Evolutionary conservation across 2,888 invertebrate genomes (phyloP).

Genomic region (Monopis laevigella): DNA sequence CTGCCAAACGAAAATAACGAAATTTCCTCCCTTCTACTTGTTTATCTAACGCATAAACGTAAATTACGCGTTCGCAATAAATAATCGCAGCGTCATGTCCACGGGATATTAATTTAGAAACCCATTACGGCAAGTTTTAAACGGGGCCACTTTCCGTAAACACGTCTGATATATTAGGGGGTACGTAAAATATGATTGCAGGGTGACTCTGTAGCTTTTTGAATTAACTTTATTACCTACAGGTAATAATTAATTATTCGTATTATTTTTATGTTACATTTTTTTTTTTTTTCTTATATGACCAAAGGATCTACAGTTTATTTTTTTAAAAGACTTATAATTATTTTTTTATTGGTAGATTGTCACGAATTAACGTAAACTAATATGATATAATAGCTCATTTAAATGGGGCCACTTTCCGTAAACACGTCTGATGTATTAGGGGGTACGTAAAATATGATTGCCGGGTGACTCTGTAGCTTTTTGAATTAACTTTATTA

Average conservation of each 20-base stretch:
- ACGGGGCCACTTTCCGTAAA: conserved; percentile 37
- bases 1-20: too few species aligned
- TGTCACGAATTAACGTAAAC: too few species aligned
- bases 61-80: conserved; percentile 32
- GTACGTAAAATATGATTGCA: conserved; percentile 9
- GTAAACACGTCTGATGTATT: conserved; percentile 40
- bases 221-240: too few species aligned
- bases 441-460: conserved; percentile 14
- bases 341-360: too few species aligned
- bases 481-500: not conserved
- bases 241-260: too few species aligned
- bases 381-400: too few species aligned
- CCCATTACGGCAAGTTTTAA: conserved; percentile 48
- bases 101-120: conserved; percentile 46
- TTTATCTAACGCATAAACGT: conserved; percentile 22
- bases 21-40: conserved; percentile 7
- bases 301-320: too few species aligned
- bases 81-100: conserved; percentile 38
- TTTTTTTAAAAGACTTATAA: too few species aligned
- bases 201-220: conserved; percentile 5
- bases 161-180: conserved; percentile 33
- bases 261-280: too few species aligned
- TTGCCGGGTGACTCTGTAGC: conserved; percentile 3
- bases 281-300: too few species aligned
- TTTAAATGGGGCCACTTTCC: conserved; percentile 39